Base-by-base conservation (phyloP, 2,888 invertebrate species). In the Octonoba sinensis region DNA sequence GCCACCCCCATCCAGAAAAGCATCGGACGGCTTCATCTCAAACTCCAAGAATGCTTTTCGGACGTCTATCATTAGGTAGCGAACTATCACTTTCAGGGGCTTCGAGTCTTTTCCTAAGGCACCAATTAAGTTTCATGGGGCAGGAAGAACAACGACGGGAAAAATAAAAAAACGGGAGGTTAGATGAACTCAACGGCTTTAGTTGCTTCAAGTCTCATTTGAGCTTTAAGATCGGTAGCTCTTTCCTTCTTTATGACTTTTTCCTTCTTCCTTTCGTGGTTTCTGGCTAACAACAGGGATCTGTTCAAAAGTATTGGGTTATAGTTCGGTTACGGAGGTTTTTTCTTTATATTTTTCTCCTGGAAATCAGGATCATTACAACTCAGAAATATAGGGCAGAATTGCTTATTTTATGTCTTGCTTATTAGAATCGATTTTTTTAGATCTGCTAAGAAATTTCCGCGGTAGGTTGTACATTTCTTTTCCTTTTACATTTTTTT, bases 161-260 rank as follows among this genome's bases (percentile, higher is more conserved):
- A 36, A 51, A 24, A 72, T 22, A 56, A 36, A 36, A 36, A 36
- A 56, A 72, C 65, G 54, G 51, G 72, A 46, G 44, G 36, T 36
- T 36, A 51, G 67, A 72, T 60, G 72, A 72, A 66, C 78, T 66
- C 66, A 60, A 60, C 78, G 72, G 71, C 54, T 60, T 46, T 64
- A 79, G 60, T 72, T 79, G 72, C 22, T 79, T 79, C 78, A 24
- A 60, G 78, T 72, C 66, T 72, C 78, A 79, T 79, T 79, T 79
- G 59, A 65, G 66, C 60, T 67, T 16, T 66, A 66, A 71, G 78
- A 71, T 71, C 24, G 69, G 44, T 64, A 44, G 64, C 64, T 64
- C 20, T 64, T 64, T 20, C 47, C 44, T 15, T 20, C 47, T 24
- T 47, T 64, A 47, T 64, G 46, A 46, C 64, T 47, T 64, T 13